Percentiles rank a stretch among this genome's conserved stretches.
phyloP scores from a whole-genome alignment of 64 coral and sea anemone genomes.

The Pocillopora damicornis region DNA sequence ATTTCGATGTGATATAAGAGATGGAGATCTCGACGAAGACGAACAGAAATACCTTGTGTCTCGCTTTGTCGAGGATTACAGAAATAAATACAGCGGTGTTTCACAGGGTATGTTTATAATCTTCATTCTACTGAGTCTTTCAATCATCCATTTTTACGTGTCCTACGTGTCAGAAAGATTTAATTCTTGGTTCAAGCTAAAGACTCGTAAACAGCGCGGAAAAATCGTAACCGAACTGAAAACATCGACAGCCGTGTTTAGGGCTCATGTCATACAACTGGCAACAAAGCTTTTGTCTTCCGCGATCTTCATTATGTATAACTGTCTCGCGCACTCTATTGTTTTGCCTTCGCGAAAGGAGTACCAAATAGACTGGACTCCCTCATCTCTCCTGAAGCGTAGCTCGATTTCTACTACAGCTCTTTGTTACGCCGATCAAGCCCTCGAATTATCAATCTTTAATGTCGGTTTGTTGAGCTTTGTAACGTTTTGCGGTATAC shows the following conservation, averaged over 20 bases:
- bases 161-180: constrained; percentile 23
- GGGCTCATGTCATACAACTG: constrained; percentile 12
- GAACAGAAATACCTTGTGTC: not conserved
- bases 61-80: not conserved
- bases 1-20: constrained; percentile 14
- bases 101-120: constrained; percentile 2
- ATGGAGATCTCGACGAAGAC: not conserved
- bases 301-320: constrained; percentile 11
- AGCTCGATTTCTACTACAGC: not conserved
- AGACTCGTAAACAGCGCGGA: constrained; percentile 17
- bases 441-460: constrained; percentile 31
- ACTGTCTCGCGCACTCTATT: not conserved
- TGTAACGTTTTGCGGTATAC: not conserved
- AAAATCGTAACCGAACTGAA: constrained; percentile 29
- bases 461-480: constrained; percentile 30
- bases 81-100: not conserved
- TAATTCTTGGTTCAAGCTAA: constrained; percentile 1
- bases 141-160: constrained; percentile 3
- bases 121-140: constrained; percentile 13
- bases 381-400: not conserved
- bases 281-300: constrained; percentile 1
- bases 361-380: constrained; percentile 28
- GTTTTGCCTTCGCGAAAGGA: not conserved
- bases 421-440: constrained; percentile 32
- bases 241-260: constrained; percentile 16